Evolutionary conservation across 2,888 invertebrate genomes (phyloP), one percentile per base, ranked within the genome.

Genomic region (Cylloceria caligata): DNA sequence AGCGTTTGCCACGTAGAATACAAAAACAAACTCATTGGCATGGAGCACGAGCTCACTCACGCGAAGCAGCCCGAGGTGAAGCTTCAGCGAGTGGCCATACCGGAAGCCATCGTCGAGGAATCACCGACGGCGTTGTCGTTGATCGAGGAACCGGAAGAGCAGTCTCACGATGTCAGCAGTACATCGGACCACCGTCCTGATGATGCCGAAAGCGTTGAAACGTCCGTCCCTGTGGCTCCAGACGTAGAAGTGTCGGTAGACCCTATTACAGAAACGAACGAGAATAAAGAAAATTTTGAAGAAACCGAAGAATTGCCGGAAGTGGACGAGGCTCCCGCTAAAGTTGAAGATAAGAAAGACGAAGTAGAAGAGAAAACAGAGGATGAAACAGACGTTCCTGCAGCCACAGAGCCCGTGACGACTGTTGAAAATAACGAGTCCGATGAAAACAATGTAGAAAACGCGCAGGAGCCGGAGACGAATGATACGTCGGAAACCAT

Each of bases 1-100:
- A 81, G 84, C 5, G 82, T 88, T 9, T 92, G 92, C 42, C 83
- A 75, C 11, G 81, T 84, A 16, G 83, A 80, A 45, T 91, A 85
- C 55, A 87, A 88, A 27, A 91, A 81, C 36, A 91, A 87, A 77
- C 78, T 90, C 0, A 68, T 84, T 11, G 87, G 88, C 16, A 82
- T 88, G 45, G 83, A 87, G 9, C 92, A 92, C 49, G 88, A 89
- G 71, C 64, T 92, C 13, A 86, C 88, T 0, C 92, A 92, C 64
- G 88, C 86, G 36, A 92, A 91, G 52, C 88, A 88, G 27, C 86
- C 88, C 4, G 80, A 86, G 69, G 77, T 92, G 4, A 87, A 89
- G 62, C 80, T 92, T 13, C 34, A 88, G 11, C 89, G 88, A 69
- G 60, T 90, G 11, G 19, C 13, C 0, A 6, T 86, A 11, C 19